phyloP scores from a whole-genome alignment of 2,797 vertebrate species.

The Rhabdophis nuchalis region DNA sequence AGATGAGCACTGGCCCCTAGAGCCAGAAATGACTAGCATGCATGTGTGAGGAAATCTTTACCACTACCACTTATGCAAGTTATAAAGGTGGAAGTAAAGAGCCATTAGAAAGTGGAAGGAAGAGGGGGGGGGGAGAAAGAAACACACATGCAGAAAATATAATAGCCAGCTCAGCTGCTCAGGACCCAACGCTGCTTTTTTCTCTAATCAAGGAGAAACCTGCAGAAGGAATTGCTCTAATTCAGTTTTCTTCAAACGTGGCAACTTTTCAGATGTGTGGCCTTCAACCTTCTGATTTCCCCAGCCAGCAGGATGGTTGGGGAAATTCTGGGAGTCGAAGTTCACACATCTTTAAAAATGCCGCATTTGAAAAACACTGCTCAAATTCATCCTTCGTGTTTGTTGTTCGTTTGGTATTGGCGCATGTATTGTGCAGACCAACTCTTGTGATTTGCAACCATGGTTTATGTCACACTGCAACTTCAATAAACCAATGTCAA shows the following conservation, averaged over 20 bases:
- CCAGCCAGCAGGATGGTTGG: neutral
- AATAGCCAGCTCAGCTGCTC: neutral
- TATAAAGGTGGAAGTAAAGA: neutral
- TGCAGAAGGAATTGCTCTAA: neutral
- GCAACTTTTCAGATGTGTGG: neutral
- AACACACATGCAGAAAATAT: neutral
- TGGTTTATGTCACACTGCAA: neutral
- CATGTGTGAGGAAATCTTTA: too few relatives aligned
- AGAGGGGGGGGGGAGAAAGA: too few relatives aligned
- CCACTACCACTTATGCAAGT: neutral
- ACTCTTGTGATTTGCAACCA: neutral
- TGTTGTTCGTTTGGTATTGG: neutral
- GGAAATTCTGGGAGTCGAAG: neutral
- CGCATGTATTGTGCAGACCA: neutral
- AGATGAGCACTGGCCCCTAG: too few relatives aligned
- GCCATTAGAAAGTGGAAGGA: neutral
- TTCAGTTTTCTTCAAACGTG: neutral
- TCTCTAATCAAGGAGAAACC: neutral
- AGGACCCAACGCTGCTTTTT: neutral
- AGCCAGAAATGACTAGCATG: too few relatives aligned
- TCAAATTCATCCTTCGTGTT: neutral
- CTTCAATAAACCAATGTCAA: neutral
- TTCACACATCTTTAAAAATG: neutral
- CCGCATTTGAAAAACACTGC: neutral
- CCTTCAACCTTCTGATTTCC: neutral